Percentiles rank a stretch among this genome's conserved stretches.
Conservation (phyloP, 2,113 vertebrate species). For the Chroicocephalus ridibundus region DNA sequence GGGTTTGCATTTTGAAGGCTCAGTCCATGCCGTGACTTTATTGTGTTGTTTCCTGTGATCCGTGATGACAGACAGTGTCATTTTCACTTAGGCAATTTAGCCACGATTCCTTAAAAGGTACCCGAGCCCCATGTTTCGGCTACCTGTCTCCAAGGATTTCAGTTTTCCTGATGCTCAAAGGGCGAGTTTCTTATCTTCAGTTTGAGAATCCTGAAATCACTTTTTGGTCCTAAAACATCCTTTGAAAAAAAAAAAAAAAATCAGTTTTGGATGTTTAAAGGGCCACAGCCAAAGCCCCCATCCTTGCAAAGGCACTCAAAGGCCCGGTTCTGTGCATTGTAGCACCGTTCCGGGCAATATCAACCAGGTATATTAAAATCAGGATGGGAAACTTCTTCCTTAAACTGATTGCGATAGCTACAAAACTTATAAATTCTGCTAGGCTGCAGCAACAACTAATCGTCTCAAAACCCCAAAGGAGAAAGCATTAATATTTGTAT, state of each 20-base stretch:
- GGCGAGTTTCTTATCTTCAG: not conserved
- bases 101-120: not conserved
- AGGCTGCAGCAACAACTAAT: not conserved
- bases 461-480: not conserved
- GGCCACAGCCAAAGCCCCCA: not conserved
- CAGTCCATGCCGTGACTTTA: not conserved
- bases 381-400: not conserved
- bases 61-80: not conserved
- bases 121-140: not conserved
- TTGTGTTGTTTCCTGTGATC: not conserved
- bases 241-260: not conserved
- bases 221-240: not conserved
- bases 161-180: not conserved
- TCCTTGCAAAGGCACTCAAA: not conserved
- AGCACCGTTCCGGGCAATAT: accelerated
- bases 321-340: accelerated
- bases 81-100: not conserved
- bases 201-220: not conserved
- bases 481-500: conserved; percentile 13
- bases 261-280: not conserved
- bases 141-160: not conserved
- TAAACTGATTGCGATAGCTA: not conserved
- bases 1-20: not conserved
- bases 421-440: not conserved
- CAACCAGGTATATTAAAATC: not conserved